Evolutionary conservation across 1,140 invertebrate species (phyloP).

Genomic region (Phthorimaea operculella): DNA sequence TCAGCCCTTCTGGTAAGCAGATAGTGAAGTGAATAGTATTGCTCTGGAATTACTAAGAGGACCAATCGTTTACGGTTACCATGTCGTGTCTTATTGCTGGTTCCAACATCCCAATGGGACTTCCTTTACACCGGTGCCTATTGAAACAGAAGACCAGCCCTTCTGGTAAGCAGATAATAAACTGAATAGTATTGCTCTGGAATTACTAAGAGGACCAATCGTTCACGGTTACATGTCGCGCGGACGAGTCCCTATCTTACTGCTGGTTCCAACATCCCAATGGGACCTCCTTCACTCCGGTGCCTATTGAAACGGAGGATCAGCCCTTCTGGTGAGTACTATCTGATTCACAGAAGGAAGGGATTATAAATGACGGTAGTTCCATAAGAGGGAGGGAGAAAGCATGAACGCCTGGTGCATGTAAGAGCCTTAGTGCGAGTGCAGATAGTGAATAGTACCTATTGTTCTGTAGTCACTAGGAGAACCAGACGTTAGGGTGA

Average conservation of each 20-base stretch:
- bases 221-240: slow-evolving; percentile 36
- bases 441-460: too few species aligned
- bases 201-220: slow-evolving; percentile 28
- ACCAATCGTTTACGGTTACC: slow-evolving; percentile 33
- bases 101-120: slow-evolving; percentile 58
- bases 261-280: slow-evolving; percentile 63
- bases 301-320: slow-evolving; percentile 17
- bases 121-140: slow-evolving; percentile 40
- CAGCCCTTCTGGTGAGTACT: slow-evolving; percentile 47
- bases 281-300: slow-evolving; percentile 48
- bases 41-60: too few species aligned
- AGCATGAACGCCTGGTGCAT: too few species aligned
- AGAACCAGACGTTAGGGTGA: too few species aligned
- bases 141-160: slow-evolving; percentile 19
- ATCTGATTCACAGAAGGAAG: too few species aligned
- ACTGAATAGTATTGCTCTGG: too few species aligned
- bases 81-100: slow-evolving; percentile 58
- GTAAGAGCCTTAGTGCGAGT: too few species aligned
- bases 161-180: too few species aligned
- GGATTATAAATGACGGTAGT: too few species aligned
- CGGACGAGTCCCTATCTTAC: slow-evolving; percentile 39
- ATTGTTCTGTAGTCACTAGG: too few species aligned
- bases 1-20: slow-evolving; percentile 37
- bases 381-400: too few species aligned
- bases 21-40: too few species aligned